phyloP scores from a whole-genome alignment of 2,797 vertebrate species.

The Eulemur rubriventer region DNA sequence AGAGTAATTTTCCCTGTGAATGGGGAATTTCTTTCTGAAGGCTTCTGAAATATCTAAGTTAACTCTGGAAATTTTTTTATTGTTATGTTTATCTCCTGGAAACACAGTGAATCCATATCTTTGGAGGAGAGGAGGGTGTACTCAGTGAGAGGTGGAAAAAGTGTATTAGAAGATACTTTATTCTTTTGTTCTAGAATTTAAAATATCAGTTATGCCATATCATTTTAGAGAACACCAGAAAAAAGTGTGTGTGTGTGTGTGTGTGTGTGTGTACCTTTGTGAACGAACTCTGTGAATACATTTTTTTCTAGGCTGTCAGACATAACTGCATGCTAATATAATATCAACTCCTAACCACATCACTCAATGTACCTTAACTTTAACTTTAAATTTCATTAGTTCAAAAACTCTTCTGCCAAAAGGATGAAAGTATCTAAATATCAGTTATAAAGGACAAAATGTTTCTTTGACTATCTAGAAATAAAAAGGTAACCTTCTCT shows the following conservation, averaged over 20 bases:
- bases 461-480: constrained; percentile 54
- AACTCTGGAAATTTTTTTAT: not conserved
- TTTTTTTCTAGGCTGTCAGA: constrained; percentile 12
- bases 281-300: not conserved
- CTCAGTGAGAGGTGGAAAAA: not conserved
- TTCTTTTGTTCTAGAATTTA: constrained; percentile 28
- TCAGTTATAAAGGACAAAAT: constrained; percentile 60
- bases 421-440: constrained; percentile 66
- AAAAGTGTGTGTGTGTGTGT: not conserved
- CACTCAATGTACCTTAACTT: constrained; percentile 7
- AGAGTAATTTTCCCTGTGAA: not conserved
- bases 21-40: not conserved
- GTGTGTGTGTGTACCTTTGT: not conserved
- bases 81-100: not conserved
- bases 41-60: not conserved
- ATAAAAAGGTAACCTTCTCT: constrained; percentile 64
- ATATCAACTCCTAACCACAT: constrained; percentile 41
- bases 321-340: constrained; percentile 1
- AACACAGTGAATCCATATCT: not conserved
- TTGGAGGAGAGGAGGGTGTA: not conserved
- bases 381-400: constrained; percentile 50
- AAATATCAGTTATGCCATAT: not conserved
- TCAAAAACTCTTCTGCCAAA: constrained; percentile 43
- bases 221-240: not conserved
- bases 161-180: not conserved